These are phyloP conservation scores for Rotaria sp. DNA, from an alignment of 2,888 invertebrate genomes.

Conservation along the genomic window DNA sequence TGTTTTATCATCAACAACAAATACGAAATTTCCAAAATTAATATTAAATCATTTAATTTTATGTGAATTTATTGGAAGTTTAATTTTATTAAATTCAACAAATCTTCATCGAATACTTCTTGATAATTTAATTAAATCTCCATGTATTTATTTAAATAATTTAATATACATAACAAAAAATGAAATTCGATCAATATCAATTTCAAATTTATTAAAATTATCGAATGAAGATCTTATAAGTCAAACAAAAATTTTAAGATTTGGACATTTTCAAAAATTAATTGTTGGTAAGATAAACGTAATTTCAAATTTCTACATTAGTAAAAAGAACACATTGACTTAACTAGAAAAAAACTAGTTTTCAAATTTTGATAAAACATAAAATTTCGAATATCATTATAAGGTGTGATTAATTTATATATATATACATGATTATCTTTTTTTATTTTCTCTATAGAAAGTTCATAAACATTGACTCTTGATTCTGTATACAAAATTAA, in stretches of 20 bases:
- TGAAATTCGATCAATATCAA: neutral
- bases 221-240: neutral
- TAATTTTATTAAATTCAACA: neutral
- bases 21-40: neutral
- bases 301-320: too few relatives aligned
- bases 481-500: too few relatives aligned
- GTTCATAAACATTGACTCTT: too few relatives aligned
- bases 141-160: neutral
- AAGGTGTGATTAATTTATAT: too few relatives aligned
- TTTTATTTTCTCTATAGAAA: too few relatives aligned
- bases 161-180: neutral
- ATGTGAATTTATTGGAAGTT: neutral
- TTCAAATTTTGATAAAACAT: too few relatives aligned
- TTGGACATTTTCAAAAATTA: neutral
- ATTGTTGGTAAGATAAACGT: neutral
- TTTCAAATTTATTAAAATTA: neutral
- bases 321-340: too few relatives aligned
- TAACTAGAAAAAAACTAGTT: too few relatives aligned
- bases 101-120: neutral
- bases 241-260: slow-evolving; percentile 4
- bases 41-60: neutral
- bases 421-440: too few relatives aligned
- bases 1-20: neutral
- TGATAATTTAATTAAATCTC: neutral
- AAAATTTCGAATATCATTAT: too few relatives aligned